Base-by-base conservation (phyloP, 2,113 vertebrate species). In the Glareola pratincola region DNA sequence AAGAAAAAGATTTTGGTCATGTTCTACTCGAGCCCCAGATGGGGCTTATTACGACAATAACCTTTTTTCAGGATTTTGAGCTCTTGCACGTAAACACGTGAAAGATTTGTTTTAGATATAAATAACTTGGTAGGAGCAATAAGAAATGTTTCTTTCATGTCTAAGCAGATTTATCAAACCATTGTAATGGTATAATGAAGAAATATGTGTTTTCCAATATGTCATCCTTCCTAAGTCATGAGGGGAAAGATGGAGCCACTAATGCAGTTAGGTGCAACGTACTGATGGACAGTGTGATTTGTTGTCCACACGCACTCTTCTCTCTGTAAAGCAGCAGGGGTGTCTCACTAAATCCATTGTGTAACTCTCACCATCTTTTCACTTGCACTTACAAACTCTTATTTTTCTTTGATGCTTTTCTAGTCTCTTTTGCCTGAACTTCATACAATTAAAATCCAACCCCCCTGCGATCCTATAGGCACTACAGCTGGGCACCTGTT, bases 361-460 rank as follows among this genome's bases (percentile, higher is more conserved):
- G 88, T 93, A 96, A 77, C 94, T 92, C 45, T 85, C 89, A 76
- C 51, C 67, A 74, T 93, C 88, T 87, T 97, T 97, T 94, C 67
- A 50, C 59, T 92, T 72, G 50, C 62, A 82, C 77, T 97, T 97
- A 57, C n/a, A 93, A 95, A 91, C 54, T 85, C 50, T 86, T 91
- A 36, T 77, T 86, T 96, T 96, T 80, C 24, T 87, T 79, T 57
- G 71, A 69, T 62, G 43, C 45, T 69, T 94, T 67, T 88, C 79
- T 57, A 80, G 51, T 88, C 82, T 64, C 41, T 94, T 68, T 80
- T 69, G 20, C 78, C 45, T 96, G 41, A 85, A 85, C n/a, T 90
- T 95, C 79, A 39, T 88, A 84, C 39, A 89, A 85, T 87, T 96
- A 80, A 95, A 92, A 94, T 63, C 59, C 51, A 84, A 85, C 26